phyloP scores from a whole-genome alignment of 92 coral and sea anemone species.

The Palythoa caribaeorum region DNA sequence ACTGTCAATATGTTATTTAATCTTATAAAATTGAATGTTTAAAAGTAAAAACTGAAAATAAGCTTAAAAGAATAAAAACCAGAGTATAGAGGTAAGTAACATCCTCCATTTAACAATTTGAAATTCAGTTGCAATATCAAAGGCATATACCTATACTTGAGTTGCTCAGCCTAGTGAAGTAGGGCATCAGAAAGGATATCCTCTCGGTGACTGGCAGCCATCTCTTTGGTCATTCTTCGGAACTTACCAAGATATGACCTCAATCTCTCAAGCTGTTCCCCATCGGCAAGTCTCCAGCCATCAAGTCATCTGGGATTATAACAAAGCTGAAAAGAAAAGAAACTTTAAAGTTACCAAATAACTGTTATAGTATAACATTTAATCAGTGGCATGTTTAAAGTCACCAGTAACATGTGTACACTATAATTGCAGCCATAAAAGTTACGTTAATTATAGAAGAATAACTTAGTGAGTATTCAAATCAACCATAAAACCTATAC shows the following conservation, averaged over 20 bases:
- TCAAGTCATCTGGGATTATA: constrained; percentile 70
- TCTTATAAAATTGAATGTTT: constrained; percentile 9
- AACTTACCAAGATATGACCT: constrained; percentile 73
- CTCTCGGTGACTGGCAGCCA: constrained; percentile 70
- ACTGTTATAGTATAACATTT: not conserved
- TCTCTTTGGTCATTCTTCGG: constrained; percentile 72
- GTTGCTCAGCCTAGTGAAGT: constrained; percentile 62
- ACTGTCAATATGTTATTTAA: constrained; percentile 18
- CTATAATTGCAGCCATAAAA: constrained; percentile 2
- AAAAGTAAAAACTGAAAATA: not conserved
- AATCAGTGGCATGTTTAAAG: not conserved
- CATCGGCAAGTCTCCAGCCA: constrained; percentile 75
- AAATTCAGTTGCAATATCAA: not conserved
- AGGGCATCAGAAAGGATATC: constrained; percentile 71
- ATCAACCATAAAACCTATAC: not conserved
- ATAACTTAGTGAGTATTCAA: not conserved
- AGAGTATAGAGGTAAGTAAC: not conserved
- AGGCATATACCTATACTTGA: not conserved
- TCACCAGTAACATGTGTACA: not conserved
- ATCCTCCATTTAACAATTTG: not conserved
- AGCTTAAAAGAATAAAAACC: constrained; percentile 2
- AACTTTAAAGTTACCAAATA: not conserved
- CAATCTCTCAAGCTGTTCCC: constrained; percentile 67
- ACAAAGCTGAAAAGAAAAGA: constrained; percentile 37
- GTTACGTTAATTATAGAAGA: not conserved